Evolutionary conservation across 2,888 invertebrate genomes (phyloP), one percentile per base, ranked within the genome.

Genomic region (Patella ulyssiponensis): DNA sequence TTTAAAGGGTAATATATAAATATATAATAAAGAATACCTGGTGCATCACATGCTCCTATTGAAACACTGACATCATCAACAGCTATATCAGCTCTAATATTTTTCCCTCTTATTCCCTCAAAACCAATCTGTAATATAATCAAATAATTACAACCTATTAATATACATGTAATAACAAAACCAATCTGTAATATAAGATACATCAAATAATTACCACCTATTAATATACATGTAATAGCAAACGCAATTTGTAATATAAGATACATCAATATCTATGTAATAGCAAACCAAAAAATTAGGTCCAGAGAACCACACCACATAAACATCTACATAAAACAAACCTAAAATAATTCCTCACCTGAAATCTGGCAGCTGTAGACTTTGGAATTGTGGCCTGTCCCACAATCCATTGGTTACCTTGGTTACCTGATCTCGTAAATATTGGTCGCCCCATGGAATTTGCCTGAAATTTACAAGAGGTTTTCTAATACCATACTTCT

Each of bases 41-140:
- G 78, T 70, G 74, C 78, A 53, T 80, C 69, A 80, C 89, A 90
- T 7, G 82, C 51, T 74, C 88, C 89, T 27, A 78, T 69, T 20
- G 71, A 78, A 27, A 89, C 85, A 12, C 77, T 79, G 44, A 89
- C 79, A 76, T 90, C 90, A 82, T 90, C 90, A 74, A 90, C 81
- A 58, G 89, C 89, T 71, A 89, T 89, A 72, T 90, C 90, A 27
- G 87, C 86, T 69, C 83, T 78, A 73, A 74, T 76, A 71, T 84
- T 86, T 2, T 44, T 80, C 3, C 90, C 90, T 17, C 80, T 64
- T 3, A 88, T 77, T 23, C 83, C 89, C 77, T 90, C 89, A 86
- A 89, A 86, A 15, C 89, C 86, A 77, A 89, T 81, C 85, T 87
- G 73, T 12, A 74, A 52, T 23, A 77, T 12, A 73, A 52, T 14